phyloP scores from a whole-genome alignment of 92 coral and sea anemone genomes.

The Parazoanthus atlanticus region DNA sequence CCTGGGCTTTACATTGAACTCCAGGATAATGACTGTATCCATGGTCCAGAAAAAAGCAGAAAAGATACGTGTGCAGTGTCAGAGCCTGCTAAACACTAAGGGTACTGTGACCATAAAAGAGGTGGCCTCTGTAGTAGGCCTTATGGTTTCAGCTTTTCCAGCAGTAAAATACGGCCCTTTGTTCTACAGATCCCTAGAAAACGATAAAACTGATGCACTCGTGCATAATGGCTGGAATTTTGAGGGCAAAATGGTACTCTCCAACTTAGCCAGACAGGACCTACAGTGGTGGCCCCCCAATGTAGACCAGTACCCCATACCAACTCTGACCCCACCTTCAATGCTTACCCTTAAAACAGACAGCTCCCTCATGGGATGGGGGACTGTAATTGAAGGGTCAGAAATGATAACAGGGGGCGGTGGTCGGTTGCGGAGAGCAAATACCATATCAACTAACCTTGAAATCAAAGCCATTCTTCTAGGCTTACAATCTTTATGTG shows the following conservation, averaged over 20 bases:
- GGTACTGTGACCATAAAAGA: slow-evolving; percentile 22
- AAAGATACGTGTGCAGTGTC: slow-evolving; percentile 21
- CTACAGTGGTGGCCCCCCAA: slow-evolving; percentile 48
- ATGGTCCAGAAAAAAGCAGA: slow-evolving; percentile 28
- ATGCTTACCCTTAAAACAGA: slow-evolving; percentile 44
- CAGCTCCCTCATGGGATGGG: slow-evolving; percentile 59
- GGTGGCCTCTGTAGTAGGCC: slow-evolving; percentile 40
- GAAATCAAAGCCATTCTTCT: slow-evolving; percentile 43
- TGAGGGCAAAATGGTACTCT: slow-evolving; percentile 47
- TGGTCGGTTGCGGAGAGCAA: slow-evolving; percentile 42
- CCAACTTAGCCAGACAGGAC: slow-evolving; percentile 48
- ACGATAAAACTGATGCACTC: slow-evolving; percentile 49
- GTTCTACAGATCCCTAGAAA: slow-evolving; percentile 54
- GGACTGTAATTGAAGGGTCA: slow-evolving; percentile 50
- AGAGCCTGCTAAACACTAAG: neutral
- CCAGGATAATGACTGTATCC: slow-evolving; percentile 45
- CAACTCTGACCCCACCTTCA: slow-evolving; percentile 39
- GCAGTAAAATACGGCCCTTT: slow-evolving; percentile 46
- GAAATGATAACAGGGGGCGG: slow-evolving; percentile 35
- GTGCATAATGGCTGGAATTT: slow-evolving; percentile 45
- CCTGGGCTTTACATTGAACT: slow-evolving; percentile 43
- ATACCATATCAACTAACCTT: slow-evolving; percentile 24
- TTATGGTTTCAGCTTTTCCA: slow-evolving; percentile 33
- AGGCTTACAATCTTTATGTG: slow-evolving; percentile 38
- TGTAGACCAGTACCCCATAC: slow-evolving; percentile 36